These are phyloP conservation scores for Drosophila orosa DNA, from an alignment of 1,140 invertebrate genomes.

Conservation along the genomic window DNA sequence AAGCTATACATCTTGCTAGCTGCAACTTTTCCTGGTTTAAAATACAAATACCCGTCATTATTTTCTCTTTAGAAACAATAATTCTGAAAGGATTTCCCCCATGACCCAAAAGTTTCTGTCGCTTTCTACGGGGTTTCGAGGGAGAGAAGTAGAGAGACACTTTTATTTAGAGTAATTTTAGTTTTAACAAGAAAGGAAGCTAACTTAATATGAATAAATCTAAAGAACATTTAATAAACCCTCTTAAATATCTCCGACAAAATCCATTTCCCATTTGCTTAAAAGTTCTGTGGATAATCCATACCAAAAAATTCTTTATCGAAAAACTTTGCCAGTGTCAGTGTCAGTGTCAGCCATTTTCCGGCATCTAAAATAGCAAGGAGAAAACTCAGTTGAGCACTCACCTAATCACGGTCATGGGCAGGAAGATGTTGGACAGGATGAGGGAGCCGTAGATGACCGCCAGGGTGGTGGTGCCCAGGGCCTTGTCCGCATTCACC, in stretches of 20 bases:
- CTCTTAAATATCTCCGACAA: too few species aligned
- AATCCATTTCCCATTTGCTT: not conserved
- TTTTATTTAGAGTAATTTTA: not conserved
- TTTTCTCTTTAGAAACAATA: not conserved
- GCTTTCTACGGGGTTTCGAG: not conserved
- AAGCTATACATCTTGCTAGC: not conserved
- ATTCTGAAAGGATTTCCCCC: not conserved
- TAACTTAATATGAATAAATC: too few species aligned
- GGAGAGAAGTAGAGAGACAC: not conserved
- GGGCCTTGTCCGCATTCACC: constrained; percentile 92
- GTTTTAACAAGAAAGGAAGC: not conserved
- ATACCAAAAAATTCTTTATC: not conserved
- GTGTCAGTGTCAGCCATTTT: constrained; percentile 5
- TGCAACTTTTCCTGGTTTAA: not conserved
- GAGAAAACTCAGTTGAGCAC: constrained; percentile 1
- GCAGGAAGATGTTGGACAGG: constrained; percentile 96
- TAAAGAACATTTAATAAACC: too few species aligned
- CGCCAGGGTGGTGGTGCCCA: constrained; percentile 93
- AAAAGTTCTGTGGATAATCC: not conserved
- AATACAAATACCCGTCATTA: not conserved
- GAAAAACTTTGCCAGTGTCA: not conserved
- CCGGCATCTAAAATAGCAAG: not conserved
- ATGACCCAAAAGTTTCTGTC: not conserved
- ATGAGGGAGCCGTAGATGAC: constrained; percentile 95
- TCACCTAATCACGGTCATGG: constrained; percentile 85